phyloP scores from a whole-genome alignment of 2,888 invertebrate species.

The Drosophila leonis region DNA sequence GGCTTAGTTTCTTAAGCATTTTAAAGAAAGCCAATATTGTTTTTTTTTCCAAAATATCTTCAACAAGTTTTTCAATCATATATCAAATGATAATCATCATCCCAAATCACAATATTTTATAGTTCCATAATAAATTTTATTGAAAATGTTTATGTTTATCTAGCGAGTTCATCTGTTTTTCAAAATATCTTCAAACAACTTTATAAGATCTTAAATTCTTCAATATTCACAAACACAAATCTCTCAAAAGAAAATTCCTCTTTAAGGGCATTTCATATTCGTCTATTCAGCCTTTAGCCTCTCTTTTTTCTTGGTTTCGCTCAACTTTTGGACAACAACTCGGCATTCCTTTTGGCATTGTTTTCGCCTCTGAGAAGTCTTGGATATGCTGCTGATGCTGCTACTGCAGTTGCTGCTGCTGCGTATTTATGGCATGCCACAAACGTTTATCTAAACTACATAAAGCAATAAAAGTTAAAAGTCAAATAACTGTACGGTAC shows the following conservation, averaged over 20 bases:
- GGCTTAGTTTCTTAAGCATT: no score
- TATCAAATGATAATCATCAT: no score
- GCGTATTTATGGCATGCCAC: constrained; percentile 80
- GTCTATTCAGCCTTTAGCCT: not conserved
- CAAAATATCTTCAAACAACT: no score
- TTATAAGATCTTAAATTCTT: no score
- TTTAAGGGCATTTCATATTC: not conserved
- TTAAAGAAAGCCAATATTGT: no score
- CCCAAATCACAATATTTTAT: no score
- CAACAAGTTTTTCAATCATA: no score
- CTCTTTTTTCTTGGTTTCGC: constrained; percentile 1
- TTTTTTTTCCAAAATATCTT: no score
- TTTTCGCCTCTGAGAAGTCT: constrained; percentile 40
- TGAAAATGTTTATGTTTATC: no score
- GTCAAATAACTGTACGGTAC: constrained; percentile 73
- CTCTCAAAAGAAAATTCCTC: no score
- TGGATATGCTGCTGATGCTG: constrained; percentile 38
- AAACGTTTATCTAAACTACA: constrained; percentile 81
- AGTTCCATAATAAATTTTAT: no score
- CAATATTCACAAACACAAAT: no score
- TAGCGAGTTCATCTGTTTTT: not conserved
- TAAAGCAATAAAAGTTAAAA: constrained; percentile 81
- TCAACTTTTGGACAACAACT: constrained; percentile 47
- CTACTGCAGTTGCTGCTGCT: constrained; percentile 22
- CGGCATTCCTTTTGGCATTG: constrained; percentile 57